A percentile compares a stretch with the other conserved stretches of the same genome.
These are phyloP conservation scores for Lerista edwardsae DNA, from an alignment of 2,797 vertebrate genomes.

Conservation along the genomic window DNA sequence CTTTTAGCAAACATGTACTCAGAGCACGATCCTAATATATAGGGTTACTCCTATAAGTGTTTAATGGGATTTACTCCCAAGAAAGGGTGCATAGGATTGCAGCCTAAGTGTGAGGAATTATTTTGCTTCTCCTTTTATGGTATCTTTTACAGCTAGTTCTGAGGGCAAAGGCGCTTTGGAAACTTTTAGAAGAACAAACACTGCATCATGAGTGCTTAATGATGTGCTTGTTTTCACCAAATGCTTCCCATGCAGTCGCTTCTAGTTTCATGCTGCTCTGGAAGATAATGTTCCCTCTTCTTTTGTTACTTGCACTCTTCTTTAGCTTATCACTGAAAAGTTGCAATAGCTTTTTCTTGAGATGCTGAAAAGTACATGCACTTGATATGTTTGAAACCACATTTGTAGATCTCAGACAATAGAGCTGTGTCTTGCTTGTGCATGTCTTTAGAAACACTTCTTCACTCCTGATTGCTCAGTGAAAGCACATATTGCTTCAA, in stretches of 20 bases:
- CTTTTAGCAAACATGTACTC: too few relatives aligned
- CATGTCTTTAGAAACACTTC: neutral
- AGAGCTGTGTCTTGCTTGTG: slow-evolving; percentile 1
- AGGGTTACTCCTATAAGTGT: too few relatives aligned
- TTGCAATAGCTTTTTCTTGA: neutral
- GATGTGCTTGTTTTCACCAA: neutral
- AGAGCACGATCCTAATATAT: too few relatives aligned
- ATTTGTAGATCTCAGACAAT: neutral
- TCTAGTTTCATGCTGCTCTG: neutral
- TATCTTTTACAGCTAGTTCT: neutral
- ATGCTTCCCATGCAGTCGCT: neutral
- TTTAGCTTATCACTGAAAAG: neutral
- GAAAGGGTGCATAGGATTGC: too few relatives aligned
- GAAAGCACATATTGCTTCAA: neutral
- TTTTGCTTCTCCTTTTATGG: neutral
- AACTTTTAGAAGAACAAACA: slow-evolving; percentile 5
- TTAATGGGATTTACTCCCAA: too few relatives aligned
- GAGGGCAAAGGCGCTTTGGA: neutral
- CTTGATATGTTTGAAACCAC: neutral
- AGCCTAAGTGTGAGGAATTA: too few relatives aligned
- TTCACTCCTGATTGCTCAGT: neutral
- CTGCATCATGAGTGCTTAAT: neutral
- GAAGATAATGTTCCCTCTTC: neutral
- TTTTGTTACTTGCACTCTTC: neutral
- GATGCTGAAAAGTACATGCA: neutral